These are phyloP conservation scores for Polydrusus tereticollis DNA, from an alignment of 2,888 invertebrate genomes.

Conservation along the genomic window DNA sequence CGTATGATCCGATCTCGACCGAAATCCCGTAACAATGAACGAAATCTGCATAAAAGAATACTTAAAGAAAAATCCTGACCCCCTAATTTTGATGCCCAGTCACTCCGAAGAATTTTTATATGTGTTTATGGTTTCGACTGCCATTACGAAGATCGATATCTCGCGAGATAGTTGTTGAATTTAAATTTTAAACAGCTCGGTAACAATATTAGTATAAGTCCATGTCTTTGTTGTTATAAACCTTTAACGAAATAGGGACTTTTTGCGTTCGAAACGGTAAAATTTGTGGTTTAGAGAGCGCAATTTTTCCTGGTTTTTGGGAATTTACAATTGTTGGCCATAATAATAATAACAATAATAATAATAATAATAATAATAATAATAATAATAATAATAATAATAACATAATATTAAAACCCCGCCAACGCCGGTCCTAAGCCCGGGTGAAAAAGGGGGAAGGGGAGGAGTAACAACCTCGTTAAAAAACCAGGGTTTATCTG, in stretches of 20 bases:
- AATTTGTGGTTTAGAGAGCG: too few relatives aligned
- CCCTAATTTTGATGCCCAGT: slow-evolving; percentile 39
- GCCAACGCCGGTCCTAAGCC: too few relatives aligned
- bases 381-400: too few relatives aligned
- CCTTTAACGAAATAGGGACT: not conserved
- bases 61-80: slow-evolving; percentile 36
- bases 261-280: not conserved
- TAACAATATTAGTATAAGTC: slow-evolving; percentile 19
- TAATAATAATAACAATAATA: too few relatives aligned
- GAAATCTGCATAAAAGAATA: slow-evolving; percentile 42
- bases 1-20: not conserved
- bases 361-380: too few relatives aligned
- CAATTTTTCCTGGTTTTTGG: too few relatives aligned
- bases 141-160: slow-evolving; percentile 57
- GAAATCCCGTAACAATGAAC: slow-evolving; percentile 22
- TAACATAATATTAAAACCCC: too few relatives aligned
- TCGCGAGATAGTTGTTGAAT: slow-evolving; percentile 57
- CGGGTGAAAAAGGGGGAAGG: too few relatives aligned
- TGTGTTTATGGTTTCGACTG: slow-evolving; percentile 41
- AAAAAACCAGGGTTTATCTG: too few relatives aligned
- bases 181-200: slow-evolving; percentile 55
- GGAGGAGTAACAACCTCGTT: too few relatives aligned
- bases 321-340: too few relatives aligned
- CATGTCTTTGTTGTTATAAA: slow-evolving; percentile 6
- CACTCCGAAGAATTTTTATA: slow-evolving; percentile 40